phyloP scores from a whole-genome alignment of 2,797 vertebrate genomes.

The Typhlichthys eigenmanni region DNA sequence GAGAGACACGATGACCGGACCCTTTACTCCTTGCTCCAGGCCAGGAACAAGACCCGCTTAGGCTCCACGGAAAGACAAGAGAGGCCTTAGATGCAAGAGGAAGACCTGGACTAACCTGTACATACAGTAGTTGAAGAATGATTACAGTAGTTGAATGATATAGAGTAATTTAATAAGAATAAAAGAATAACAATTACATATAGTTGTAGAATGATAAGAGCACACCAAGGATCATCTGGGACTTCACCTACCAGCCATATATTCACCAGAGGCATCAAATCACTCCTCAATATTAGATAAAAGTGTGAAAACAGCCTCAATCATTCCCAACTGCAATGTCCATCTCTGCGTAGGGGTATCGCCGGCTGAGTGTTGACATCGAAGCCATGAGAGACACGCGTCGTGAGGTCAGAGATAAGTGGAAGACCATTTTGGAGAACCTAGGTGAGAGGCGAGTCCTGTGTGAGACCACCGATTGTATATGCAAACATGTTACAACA shows the following conservation, averaged over 20 bases:
- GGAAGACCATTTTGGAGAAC: constrained; percentile 81
- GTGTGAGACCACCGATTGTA: not conserved
- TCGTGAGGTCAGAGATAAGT: constrained; percentile 80
- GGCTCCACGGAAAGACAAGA: constrained; percentile 74
- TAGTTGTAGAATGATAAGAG: too few relatives aligned
- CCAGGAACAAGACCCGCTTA: constrained; percentile 73
- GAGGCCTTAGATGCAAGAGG: too few relatives aligned
- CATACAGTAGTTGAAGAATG: too few relatives aligned
- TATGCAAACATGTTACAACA: not conserved
- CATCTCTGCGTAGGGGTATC: constrained; percentile 70
- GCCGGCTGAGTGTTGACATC: constrained; percentile 82
- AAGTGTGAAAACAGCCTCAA: not conserved
- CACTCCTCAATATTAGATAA: too few relatives aligned
- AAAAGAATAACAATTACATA: too few relatives aligned
- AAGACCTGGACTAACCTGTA: too few relatives aligned
- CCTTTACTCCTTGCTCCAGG: constrained; percentile 78
- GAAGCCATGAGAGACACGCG: constrained; percentile 81
- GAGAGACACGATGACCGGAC: constrained; percentile 80
- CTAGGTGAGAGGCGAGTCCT: constrained; percentile 67
- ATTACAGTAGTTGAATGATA: too few relatives aligned
- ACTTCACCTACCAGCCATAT: too few relatives aligned
- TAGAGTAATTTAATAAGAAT: too few relatives aligned
- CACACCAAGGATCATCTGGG: too few relatives aligned
- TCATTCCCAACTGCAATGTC: not conserved
- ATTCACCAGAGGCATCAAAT: too few relatives aligned